Evolutionary conservation across 2,113 vertebrate genomes (phyloP).

Genomic region (Carassius gibelio): DNA sequence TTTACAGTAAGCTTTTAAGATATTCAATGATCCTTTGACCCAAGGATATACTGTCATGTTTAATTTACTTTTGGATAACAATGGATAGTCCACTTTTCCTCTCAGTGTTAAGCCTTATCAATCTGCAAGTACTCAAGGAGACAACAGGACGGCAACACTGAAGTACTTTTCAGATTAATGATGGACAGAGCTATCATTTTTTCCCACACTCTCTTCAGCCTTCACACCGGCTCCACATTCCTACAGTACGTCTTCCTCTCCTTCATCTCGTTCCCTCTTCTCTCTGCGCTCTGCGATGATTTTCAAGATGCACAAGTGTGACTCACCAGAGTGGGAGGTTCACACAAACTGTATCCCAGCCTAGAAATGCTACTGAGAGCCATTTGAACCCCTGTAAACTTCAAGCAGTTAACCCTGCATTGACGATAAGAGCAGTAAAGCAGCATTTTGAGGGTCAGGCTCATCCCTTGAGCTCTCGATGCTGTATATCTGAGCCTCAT

Average conservation of each 20-base stretch:
- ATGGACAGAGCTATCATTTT: conserved; percentile 62
- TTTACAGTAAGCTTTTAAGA: neutral
- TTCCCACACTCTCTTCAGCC: conserved; percentile 76
- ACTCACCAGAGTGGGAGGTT: conserved; percentile 26
- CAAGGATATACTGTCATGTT: neutral
- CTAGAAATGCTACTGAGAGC: conserved; percentile 38
- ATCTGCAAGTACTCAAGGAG: conserved; percentile 68
- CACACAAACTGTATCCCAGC: conserved; percentile 3
- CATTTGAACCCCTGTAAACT: conserved; percentile 42
- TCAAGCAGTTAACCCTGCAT: conserved; percentile 31
- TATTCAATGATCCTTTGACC: neutral
- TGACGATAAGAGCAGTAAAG: conserved; percentile 40
- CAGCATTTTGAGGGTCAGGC: conserved; percentile 38
- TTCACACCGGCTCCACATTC: conserved; percentile 18
- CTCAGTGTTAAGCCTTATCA: conserved; percentile 41
- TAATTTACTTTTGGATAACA: neutral
- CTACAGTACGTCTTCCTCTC: conserved; percentile 15
- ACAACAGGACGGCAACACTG: conserved; percentile 76
- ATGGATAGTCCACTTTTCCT: neutral
- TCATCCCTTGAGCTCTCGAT: conserved; percentile 39
- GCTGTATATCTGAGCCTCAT: conserved; percentile 74
- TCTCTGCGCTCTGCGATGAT: conserved; percentile 7
- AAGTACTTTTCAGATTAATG: conserved; percentile 77
- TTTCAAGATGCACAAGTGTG: conserved; percentile 27
- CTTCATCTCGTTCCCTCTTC: conserved; percentile 16